Evolutionary conservation across 2,888 invertebrate genomes (phyloP).

Genomic region (Heliconius sara): DNA sequence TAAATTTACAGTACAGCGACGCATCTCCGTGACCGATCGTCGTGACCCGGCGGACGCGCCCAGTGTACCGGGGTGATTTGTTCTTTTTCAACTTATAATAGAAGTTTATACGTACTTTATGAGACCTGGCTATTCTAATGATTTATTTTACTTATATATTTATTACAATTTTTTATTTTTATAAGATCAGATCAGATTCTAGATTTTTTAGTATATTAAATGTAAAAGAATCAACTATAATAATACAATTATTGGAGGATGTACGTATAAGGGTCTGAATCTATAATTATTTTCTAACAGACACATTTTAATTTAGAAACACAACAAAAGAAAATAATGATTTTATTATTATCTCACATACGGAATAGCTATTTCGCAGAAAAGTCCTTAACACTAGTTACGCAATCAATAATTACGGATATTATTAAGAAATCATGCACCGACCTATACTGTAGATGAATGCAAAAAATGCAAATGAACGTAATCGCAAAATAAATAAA

Average conservation of each 20-base stretch:
- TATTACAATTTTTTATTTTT: not conserved
- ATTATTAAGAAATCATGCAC: conserved; percentile 44
- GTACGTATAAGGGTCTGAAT: not conserved
- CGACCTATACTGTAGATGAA: conserved; percentile 49
- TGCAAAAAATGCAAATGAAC: conserved; percentile 54
- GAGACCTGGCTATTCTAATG: not conserved
- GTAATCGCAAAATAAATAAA: conserved; percentile 56
- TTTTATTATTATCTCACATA: conserved; percentile 29
- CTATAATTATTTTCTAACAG: not conserved
- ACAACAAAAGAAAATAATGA: conserved; percentile 17
- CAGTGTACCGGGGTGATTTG: conserved; percentile 12
- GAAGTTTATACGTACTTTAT: not conserved
- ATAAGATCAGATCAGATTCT: not conserved
- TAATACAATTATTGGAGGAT: too few species aligned
- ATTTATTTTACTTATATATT: not conserved
- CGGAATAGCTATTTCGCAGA: conserved; percentile 37
- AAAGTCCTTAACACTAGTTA: conserved; percentile 39
- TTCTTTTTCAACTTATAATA: conserved; percentile 12
- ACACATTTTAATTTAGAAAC: not conserved
- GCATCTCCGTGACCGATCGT: conserved; percentile 27
- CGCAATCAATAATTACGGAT: conserved; percentile 44
- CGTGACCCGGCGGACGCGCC: conserved; percentile 24
- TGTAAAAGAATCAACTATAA: not conserved
- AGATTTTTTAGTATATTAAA: not conserved
- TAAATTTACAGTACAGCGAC: not conserved